Conservation (phyloP, 2,113 vertebrate species). For the Odocoileus virginianus region DNA sequence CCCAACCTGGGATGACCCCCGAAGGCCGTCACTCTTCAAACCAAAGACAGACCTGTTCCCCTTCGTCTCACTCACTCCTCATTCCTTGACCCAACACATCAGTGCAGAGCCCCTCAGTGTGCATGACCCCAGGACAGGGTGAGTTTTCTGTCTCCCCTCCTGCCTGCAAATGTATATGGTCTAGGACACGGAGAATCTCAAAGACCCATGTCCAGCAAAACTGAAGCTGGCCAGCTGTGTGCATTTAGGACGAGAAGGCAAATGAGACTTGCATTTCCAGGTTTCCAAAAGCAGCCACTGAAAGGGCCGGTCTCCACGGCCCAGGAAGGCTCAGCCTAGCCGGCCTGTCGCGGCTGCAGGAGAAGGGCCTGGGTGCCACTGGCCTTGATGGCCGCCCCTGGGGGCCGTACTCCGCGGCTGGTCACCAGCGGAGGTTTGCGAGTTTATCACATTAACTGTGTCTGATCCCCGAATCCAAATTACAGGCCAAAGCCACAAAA, state of each 20-base stretch:
- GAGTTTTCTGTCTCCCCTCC: not conserved
- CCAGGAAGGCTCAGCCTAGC: not conserved
- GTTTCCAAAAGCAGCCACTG: not conserved
- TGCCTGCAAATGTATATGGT: not conserved
- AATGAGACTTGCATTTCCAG: not conserved
- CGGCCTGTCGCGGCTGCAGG: rapidly evolving
- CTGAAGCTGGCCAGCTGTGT: rapidly evolving
- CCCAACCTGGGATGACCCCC: not conserved
- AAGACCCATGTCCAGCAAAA: not conserved
- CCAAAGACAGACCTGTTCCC: not conserved
- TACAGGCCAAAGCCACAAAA: conserved; percentile 56
- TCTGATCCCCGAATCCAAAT: conserved; percentile 20
- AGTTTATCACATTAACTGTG: conserved; percentile 31
- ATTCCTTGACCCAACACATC: not conserved
- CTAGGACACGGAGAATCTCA: rapidly evolving
- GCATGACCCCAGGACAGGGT: rapidly evolving
- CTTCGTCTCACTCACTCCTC: not conserved
- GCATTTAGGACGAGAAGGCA: not conserved
- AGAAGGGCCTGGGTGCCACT: rapidly evolving
- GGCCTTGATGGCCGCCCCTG: not conserved
- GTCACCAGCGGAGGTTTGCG: not conserved
- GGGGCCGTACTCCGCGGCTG: not conserved
- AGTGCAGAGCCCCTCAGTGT: not conserved
- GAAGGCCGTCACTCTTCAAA: not conserved
- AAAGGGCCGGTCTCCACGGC: rapidly evolving